Base-by-base conservation (phyloP, 2,888 invertebrate species). In the Cheilosia vernalis region DNA sequence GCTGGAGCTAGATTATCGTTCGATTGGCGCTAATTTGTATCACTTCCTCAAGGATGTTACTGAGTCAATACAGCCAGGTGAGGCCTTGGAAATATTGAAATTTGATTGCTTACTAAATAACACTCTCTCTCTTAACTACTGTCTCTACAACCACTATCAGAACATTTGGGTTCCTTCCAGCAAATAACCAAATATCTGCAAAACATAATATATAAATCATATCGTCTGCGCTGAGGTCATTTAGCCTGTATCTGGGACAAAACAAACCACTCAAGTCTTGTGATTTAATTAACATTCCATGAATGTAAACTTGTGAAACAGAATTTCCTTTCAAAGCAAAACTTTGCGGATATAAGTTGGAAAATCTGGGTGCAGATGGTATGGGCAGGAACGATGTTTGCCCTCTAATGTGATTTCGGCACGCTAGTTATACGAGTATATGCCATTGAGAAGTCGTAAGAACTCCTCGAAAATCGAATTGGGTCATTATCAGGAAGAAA, bases 251-350 rank as follows among this genome's bases (percentile, higher is more conserved):
- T 17, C 63, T 55, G 49, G 55, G 78, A 78, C 66, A 56, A 56
- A 69, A 73, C 19, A 67, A 53, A 73, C 61, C 72, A 73, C 58
- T 69, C 63, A 69, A 51, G 55, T 56, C 47, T 69, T 53, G 37
- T 79, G 83, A 73, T 74, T 83, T 83, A 83, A 83, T 83, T 79
- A 83, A 83, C 63, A 73, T 83, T 83, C 79, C 78, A 17, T 24
- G 40, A 56, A 69, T 61, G 49, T 24, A 58, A 69, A 77, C 37
- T 53, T 40, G 17, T n/a, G 37, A 44, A 49, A 55, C 19, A 37
- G 44, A 67, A 44, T 61, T 30, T 49, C 24, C 30, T n/a, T 30
- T 42, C 21, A 15, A 53, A 60, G 24, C 19, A 9, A 9, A 40
- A 17, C 24, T 60, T 47, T 47, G 47, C 17, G n/a, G 10, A 7